Conservation (phyloP, 1,140 invertebrate species). For the Drosophila bocqueti region DNA sequence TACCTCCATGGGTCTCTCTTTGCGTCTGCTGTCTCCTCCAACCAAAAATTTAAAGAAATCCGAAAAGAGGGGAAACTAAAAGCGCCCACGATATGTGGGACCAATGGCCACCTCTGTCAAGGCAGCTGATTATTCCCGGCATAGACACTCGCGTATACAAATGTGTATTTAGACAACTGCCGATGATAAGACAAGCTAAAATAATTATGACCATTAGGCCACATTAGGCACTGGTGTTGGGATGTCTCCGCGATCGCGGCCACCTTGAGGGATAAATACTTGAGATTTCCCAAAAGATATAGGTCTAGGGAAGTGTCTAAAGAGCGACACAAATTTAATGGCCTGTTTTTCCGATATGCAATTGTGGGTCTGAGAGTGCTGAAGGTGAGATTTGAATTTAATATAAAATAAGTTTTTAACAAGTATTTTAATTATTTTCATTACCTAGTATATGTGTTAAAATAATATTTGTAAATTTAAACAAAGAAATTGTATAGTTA, state of each 20-base stretch:
- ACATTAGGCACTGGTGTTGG: slow-evolving; percentile 59
- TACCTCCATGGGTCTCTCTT: slow-evolving; percentile 31
- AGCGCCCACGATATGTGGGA: slow-evolving; percentile 76
- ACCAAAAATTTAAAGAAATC: slow-evolving; percentile 32
- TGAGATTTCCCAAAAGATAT: slow-evolving; percentile 5
- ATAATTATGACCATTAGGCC: slow-evolving; percentile 79
- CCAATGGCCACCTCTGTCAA: slow-evolving; percentile 69
- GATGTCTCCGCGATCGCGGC: slow-evolving; percentile 26
- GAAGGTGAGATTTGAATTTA: background rate
- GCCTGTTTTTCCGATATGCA: slow-evolving; percentile 1
- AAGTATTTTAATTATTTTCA: background rate
- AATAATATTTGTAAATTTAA: background rate
- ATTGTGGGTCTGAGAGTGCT: too few species aligned
- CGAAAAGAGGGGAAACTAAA: slow-evolving; percentile 40
- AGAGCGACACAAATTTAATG: slow-evolving; percentile 12
- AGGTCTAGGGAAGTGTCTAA: slow-evolving; percentile 1
- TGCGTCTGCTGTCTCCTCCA: slow-evolving; percentile 18
- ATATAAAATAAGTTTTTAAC: background rate
- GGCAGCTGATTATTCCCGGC: slow-evolving; percentile 64
- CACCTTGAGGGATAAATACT: slow-evolving; percentile 40
- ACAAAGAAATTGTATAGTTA: background rate
- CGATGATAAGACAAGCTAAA: slow-evolving; percentile 74
- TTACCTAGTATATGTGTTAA: background rate
- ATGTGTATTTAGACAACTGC: slow-evolving; percentile 68
- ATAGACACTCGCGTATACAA: slow-evolving; percentile 45